These are phyloP conservation scores for Meloidogyne chitwoodi DNA, from an alignment of 1,140 invertebrate species.

Conservation along the genomic window DNA sequence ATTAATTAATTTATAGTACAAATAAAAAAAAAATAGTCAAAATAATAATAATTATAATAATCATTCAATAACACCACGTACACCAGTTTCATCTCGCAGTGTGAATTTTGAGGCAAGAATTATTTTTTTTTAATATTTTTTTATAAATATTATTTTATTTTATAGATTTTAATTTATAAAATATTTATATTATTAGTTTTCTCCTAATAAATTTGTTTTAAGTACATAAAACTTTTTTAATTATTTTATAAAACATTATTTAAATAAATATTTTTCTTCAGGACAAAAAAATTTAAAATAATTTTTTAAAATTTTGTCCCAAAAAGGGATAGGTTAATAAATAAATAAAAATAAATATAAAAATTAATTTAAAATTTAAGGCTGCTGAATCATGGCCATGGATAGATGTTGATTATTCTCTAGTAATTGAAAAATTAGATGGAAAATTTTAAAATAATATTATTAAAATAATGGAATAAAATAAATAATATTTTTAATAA, in stretches of 20 bases:
- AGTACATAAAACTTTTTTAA: no score
- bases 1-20: background rate
- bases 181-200: no score
- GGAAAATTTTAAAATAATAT: background rate
- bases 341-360: background rate
- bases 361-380: background rate
- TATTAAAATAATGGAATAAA: background rate
- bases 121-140: background rate
- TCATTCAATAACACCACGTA: background rate
- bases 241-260: no score
- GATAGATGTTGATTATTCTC: slow-evolving; percentile 10
- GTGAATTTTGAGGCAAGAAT: slow-evolving; percentile 7
- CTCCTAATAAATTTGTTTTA: no score
- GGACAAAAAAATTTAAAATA: no score
- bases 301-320: no score
- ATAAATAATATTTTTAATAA: no score
- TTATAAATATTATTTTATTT: no score
- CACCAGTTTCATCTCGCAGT: slow-evolving; percentile 7
- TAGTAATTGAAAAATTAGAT: background rate
- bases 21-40: background rate
- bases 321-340: background rate
- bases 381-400: slow-evolving; percentile 14
- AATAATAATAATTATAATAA: background rate
- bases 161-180: no score
- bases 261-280: no score